Evolutionary conservation across 2,797 vertebrate genomes (phyloP).

Genomic region (Poeciliopsis turneri): DNA sequence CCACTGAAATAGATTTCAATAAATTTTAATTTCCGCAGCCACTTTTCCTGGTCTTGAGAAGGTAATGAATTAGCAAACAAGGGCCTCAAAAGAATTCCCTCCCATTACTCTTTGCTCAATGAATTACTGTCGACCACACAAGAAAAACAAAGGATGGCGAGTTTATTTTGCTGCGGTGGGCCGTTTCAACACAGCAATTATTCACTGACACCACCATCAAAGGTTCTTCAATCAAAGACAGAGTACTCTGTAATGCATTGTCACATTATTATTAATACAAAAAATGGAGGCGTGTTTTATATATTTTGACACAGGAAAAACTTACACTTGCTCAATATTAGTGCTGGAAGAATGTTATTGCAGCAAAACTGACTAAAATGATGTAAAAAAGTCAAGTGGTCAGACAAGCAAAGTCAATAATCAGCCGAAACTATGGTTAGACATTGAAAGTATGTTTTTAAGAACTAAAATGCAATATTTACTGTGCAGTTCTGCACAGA

Average conservation of each 20-base stretch:
- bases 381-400: neutral
- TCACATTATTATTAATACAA: slow-evolving; percentile 48
- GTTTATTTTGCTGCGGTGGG: slow-evolving; percentile 80
- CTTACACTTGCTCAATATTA: slow-evolving; percentile 23
- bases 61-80: slow-evolving; percentile 80
- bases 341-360: slow-evolving; percentile 11
- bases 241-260: slow-evolving; percentile 38
- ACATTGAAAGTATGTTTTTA: neutral
- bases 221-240: slow-evolving; percentile 68
- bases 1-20: slow-evolving; percentile 79
- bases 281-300: slow-evolving; percentile 30
- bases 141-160: slow-evolving; percentile 78
- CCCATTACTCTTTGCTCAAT: slow-evolving; percentile 74
- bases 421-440: neutral
- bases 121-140: slow-evolving; percentile 77
- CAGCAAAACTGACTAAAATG: slow-evolving; percentile 20
- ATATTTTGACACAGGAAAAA: slow-evolving; percentile 38
- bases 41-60: slow-evolving; percentile 66
- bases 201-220: slow-evolving; percentile 76
- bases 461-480: neutral
- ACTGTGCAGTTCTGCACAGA: neutral
- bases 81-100: slow-evolving; percentile 67
- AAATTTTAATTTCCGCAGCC: slow-evolving; percentile 79
- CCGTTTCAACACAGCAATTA: slow-evolving; percentile 75
- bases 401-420: neutral